phyloP scores from a whole-genome alignment of 2,113 vertebrate genomes.

The Neolamprologus falcicula region DNA sequence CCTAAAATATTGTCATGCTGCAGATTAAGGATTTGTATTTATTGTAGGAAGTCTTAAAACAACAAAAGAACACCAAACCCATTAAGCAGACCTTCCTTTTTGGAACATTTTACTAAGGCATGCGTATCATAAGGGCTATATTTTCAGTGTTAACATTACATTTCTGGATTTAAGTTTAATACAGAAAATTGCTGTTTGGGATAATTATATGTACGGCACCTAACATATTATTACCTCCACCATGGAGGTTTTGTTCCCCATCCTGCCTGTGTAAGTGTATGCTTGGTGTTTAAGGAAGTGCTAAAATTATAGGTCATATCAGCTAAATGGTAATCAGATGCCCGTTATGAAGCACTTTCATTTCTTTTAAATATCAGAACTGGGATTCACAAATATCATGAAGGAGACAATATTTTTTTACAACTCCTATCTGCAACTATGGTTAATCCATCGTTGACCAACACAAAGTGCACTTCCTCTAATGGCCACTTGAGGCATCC shows the following conservation, averaged over 20 bases:
- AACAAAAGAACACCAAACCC: not conserved
- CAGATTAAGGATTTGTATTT: not conserved
- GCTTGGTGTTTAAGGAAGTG: not conserved
- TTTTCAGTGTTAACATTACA: not conserved
- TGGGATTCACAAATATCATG: not conserved
- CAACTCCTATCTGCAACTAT: not conserved
- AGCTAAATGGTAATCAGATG: not conserved
- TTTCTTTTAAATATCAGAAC: not conserved
- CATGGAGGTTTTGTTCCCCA: not conserved
- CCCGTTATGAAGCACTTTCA: not conserved
- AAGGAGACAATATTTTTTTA: not conserved
- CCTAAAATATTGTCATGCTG: not conserved
- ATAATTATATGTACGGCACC: not conserved
- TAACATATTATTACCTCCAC: not conserved
- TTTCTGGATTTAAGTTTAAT: not conserved
- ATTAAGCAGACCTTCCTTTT: not conserved
- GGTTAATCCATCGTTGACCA: not conserved
- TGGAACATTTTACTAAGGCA: not conserved
- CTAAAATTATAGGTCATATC: not conserved
- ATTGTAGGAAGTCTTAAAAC: not conserved
- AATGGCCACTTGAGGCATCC: not conserved
- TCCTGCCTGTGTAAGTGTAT: not conserved
- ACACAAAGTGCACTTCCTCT: not conserved
- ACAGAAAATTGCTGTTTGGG: constrained; percentile 14
- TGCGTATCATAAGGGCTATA: not conserved